A percentile compares a stretch with the other conserved stretches of the same genome.
Conservation (phyloP, 2,113 vertebrate genomes). For the Anhinga anhinga region DNA sequence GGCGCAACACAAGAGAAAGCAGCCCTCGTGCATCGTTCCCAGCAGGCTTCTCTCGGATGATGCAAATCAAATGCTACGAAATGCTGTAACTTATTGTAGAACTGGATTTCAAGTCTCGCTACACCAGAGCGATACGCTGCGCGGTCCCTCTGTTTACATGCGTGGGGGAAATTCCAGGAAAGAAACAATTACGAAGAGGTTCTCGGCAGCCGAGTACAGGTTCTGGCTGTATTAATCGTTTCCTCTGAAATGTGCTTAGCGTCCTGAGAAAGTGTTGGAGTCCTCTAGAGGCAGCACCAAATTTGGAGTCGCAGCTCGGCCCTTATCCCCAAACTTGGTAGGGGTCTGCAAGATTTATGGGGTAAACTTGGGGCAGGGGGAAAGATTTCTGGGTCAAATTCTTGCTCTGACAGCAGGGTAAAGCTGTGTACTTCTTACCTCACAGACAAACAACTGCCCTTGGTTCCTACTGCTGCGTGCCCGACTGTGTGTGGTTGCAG, state of each 20-base stretch:
- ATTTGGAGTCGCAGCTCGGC: not conserved
- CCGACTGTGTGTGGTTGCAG: not conserved
- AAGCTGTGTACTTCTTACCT: not conserved
- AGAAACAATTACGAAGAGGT: not conserved
- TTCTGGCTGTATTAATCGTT: not conserved
- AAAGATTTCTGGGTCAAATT: not conserved
- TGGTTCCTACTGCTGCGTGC: accelerated
- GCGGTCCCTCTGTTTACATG: not conserved
- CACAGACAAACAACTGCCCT: not conserved
- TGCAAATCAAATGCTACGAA: not conserved
- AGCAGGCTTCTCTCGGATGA: accelerated
- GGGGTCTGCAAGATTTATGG: not conserved
- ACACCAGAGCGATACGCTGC: accelerated
- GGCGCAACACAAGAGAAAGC: not conserved
- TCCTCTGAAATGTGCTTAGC: not conserved
- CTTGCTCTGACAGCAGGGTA: not conserved
- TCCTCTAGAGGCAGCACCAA: not conserved
- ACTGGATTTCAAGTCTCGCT: not conserved
- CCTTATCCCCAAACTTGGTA: accelerated
- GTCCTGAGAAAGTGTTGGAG: not conserved
- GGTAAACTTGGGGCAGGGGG: not conserved
- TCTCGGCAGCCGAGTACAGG: not conserved
- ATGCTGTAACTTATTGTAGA: not conserved
- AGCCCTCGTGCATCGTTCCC: accelerated
- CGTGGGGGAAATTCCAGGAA: not conserved